Evolutionary conservation across 2,888 invertebrate genomes (phyloP).

Genomic region (Priocnemis perturbator): DNA sequence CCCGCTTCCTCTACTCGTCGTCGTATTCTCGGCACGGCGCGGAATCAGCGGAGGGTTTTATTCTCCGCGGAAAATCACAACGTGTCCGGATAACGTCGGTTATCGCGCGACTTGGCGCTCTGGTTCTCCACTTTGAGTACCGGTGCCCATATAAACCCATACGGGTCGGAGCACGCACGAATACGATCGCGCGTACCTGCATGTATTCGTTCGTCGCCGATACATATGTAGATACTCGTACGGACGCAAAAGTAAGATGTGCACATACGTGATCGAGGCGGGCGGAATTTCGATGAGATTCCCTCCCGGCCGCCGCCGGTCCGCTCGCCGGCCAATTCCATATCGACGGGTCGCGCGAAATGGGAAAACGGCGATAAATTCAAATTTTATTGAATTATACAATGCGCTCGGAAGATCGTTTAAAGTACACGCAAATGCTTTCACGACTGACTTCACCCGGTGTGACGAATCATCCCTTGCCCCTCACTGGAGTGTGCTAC

Average conservation of each 20-base stretch:
- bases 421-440: constrained; percentile 57
- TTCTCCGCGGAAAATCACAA: constrained; percentile 65
- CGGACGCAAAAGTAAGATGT: neutral
- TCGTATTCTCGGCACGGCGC: constrained; percentile 56
- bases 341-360: constrained; percentile 22
- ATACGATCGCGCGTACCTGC: no score
- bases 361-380: constrained; percentile 50
- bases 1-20: neutral
- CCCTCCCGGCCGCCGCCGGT: constrained; percentile 21
- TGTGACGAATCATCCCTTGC: neutral
- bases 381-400: constrained; percentile 65
- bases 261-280: neutral
- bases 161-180: no score
- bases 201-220: no score
- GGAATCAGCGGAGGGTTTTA: constrained; percentile 51
- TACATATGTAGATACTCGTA: no score
- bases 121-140: no score
- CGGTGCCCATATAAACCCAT: no score
- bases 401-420: constrained; percentile 40
- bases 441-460: constrained; percentile 39
- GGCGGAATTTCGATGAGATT: constrained; percentile 47
- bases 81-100: constrained; percentile 53
- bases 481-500: no score
- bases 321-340: constrained; percentile 14
- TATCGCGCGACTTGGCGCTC: constrained; percentile 44